These are phyloP conservation scores for Plectrocnemia conspersa DNA, from an alignment of 1,140 invertebrate genomes.

Conservation along the genomic window DNA sequence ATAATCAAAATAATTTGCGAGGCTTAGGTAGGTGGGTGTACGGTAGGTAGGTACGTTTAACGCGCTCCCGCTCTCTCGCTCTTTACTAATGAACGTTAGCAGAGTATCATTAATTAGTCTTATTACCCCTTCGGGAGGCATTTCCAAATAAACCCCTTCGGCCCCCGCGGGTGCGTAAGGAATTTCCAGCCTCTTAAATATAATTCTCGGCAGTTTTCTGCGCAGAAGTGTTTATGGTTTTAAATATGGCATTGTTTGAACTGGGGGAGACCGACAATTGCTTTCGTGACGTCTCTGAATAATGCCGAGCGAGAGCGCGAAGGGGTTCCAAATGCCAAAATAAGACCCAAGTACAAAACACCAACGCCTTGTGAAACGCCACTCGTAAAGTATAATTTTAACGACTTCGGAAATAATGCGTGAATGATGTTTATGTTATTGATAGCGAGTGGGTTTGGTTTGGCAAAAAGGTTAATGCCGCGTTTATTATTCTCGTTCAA, in stretches of 20 bases:
- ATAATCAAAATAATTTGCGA: slow-evolving; percentile 35
- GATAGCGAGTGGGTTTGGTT: too few relatives aligned
- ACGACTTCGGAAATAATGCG: too few relatives aligned
- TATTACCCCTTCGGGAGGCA: slow-evolving; percentile 34
- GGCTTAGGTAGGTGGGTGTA: too few relatives aligned
- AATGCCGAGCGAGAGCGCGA: slow-evolving; percentile 18
- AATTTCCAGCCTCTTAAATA: slow-evolving; percentile 32
- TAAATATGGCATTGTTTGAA: slow-evolving; percentile 35
- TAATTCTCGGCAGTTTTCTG: slow-evolving; percentile 35
- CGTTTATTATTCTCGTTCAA: too few relatives aligned
- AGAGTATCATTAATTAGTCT: slow-evolving; percentile 36
- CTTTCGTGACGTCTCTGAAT: slow-evolving; percentile 31
- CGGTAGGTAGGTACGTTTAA: neutral
- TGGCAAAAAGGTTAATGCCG: too few relatives aligned
- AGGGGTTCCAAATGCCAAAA: slow-evolving; percentile 14
- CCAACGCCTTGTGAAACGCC: too few relatives aligned
- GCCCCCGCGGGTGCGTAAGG: slow-evolving; percentile 5
- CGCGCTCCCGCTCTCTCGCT: slow-evolving; percentile 20
- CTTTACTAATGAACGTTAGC: slow-evolving; percentile 34
- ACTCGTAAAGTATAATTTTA: too few relatives aligned
- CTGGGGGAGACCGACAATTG: slow-evolving; percentile 30
- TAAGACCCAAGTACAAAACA: too few relatives aligned
- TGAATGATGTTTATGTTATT: too few relatives aligned
- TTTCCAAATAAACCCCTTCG: slow-evolving; percentile 31
- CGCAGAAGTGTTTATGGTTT: slow-evolving; percentile 35